phyloP scores from a whole-genome alignment of 1,140 invertebrate species.

The Stenopsyche tienmushanensis region DNA sequence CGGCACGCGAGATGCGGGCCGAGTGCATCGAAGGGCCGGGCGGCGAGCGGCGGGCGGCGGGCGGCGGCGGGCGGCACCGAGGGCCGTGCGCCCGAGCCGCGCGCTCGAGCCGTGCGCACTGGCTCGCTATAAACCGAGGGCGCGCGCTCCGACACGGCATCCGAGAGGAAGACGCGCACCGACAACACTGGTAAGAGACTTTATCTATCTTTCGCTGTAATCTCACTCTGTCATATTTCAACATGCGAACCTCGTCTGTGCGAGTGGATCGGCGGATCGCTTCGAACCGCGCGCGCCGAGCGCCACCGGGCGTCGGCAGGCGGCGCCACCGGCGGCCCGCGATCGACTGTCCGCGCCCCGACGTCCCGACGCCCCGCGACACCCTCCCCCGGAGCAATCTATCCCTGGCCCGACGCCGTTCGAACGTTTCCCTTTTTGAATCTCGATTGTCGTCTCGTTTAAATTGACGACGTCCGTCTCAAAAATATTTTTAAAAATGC shows the following conservation, averaged over 20 bases:
- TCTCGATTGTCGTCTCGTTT: background rate
- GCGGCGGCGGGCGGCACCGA: background rate
- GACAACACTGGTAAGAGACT: background rate
- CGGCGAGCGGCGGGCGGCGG: background rate
- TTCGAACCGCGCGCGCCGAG: background rate
- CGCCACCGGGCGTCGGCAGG: background rate
- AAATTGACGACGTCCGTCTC: background rate
- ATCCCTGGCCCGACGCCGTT: background rate
- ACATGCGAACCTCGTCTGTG: background rate
- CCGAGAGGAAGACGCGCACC: background rate
- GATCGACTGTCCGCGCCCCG: background rate
- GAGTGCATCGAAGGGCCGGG: background rate
- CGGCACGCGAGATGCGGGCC: background rate
- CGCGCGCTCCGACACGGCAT: background rate
- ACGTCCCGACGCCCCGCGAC: background rate
- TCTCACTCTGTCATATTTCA: no score
- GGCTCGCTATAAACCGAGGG: slow-evolving; percentile 1
- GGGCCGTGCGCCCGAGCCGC: background rate
- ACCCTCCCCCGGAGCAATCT: background rate
- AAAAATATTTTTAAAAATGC: no score
- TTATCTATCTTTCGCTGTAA: background rate
- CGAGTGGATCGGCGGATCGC: background rate
- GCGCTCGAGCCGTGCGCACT: slow-evolving; percentile 2
- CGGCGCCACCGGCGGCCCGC: background rate
- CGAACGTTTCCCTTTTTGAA: background rate